A percentile compares a stretch with the other conserved stretches of the same genome.
Evolutionary conservation across 2,888 invertebrate genomes (phyloP).

Genomic region (Epistrophella euchroma): DNA sequence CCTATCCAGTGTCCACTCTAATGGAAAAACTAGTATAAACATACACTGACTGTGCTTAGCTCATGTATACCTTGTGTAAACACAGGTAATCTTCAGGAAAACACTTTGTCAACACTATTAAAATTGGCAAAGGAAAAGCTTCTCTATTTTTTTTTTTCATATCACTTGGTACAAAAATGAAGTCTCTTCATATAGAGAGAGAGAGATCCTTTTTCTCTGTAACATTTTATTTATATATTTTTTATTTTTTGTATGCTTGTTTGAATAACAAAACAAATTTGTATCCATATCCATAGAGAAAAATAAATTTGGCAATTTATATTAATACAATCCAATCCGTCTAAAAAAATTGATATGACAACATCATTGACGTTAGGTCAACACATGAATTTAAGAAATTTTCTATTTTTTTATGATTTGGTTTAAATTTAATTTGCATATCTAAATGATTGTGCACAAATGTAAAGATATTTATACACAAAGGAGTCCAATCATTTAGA

Average conservation of each 20-base stretch:
- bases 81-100: slow-evolving; percentile 57
- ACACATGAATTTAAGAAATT: no score
- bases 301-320: slow-evolving; percentile 22
- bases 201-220: not conserved
- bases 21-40: slow-evolving; percentile 32
- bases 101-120: slow-evolving; percentile 64
- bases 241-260: not conserved
- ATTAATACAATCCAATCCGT: not conserved
- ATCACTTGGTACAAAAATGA: not conserved
- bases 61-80: slow-evolving; percentile 38
- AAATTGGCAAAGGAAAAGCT: slow-evolving; percentile 22
- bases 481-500: no score
- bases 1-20: slow-evolving; percentile 15
- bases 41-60: not conserved
- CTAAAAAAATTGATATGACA: no score
- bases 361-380: no score
- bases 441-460: no score
- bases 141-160: not conserved
- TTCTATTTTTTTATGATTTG: no score
- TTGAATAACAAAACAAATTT: slow-evolving; percentile 21
- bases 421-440: no score
- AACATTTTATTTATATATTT: not conserved
- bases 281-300: not conserved
- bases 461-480: no score
- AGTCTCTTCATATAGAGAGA: not conserved